phyloP scores from a whole-genome alignment of 2,797 vertebrate genomes.

The Enteromius radiatus region DNA sequence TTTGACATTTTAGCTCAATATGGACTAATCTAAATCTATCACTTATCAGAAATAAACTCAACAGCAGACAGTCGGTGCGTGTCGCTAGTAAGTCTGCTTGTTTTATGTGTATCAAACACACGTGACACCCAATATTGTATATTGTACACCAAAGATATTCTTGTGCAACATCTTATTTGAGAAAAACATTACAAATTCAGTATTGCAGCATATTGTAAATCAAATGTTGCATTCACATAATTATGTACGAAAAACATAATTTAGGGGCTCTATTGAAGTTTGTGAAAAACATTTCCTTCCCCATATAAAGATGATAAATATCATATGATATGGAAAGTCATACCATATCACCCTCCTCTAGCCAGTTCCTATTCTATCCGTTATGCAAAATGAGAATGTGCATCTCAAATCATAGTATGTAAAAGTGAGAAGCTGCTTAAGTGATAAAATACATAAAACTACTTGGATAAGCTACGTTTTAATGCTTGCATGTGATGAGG shows the following conservation, averaged over 20 bases:
- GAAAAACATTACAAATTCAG: neutral
- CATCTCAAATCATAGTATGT: too few species aligned
- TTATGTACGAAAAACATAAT: neutral
- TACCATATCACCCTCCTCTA: neutral
- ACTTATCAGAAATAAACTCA: neutral
- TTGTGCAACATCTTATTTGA: neutral
- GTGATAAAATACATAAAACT: neutral
- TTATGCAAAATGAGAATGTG: neutral
- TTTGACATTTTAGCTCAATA: neutral
- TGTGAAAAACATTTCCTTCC: neutral
- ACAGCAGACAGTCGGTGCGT: neutral
- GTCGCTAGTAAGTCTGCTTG: neutral
- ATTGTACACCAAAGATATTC: neutral
- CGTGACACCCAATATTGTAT: neutral
- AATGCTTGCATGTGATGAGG: neutral
- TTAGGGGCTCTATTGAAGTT: neutral
- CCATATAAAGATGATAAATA: neutral
- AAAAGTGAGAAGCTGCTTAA: slow-evolving; percentile 3
- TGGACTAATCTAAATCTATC: neutral
- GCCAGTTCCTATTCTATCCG: neutral
- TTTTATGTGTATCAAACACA: neutral
- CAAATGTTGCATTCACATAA: neutral
- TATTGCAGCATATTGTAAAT: neutral
- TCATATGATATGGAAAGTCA: neutral
- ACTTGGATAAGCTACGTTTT: neutral